A percentile compares a stretch with the other conserved stretches of the same genome.
Conservation (phyloP, 2,888 invertebrate genomes). For the Hemicrepidius hirtus region DNA sequence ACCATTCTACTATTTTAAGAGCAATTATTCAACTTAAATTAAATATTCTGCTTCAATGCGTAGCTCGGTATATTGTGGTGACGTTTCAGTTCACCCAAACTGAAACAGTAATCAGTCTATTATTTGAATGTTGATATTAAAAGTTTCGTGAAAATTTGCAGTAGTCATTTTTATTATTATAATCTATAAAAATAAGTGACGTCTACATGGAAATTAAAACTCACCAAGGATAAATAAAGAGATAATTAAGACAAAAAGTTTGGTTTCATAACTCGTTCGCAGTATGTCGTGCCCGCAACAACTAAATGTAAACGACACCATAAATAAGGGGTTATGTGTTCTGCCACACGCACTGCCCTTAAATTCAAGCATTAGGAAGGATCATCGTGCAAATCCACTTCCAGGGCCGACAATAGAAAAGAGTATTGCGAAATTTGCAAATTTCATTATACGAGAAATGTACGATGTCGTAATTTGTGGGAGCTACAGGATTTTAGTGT, state of each 20-base stretch:
- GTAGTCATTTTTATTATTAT: no score
- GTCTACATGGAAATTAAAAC: background rate
- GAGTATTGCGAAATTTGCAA: conserved; percentile 26
- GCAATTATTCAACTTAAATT: no score
- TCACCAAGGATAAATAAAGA: conserved; percentile 23
- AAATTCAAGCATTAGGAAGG: conserved; percentile 39
- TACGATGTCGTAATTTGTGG: conserved; percentile 28
- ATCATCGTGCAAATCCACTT: conserved; percentile 13
- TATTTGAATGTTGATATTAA: no score
- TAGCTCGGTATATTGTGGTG: no score
- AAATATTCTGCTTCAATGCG: no score
- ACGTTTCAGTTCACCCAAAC: no score
- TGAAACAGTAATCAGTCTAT: no score
- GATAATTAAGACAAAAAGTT: conserved; percentile 28
- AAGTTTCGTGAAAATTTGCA: no score
- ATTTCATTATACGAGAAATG: conserved; percentile 17
- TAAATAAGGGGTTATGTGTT: conserved; percentile 42
- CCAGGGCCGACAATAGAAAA: conserved; percentile 16
- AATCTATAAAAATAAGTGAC: no score
- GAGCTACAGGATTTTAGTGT: conserved; percentile 22
- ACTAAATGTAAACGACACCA: conserved; percentile 42
- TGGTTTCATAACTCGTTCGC: conserved; percentile 22
- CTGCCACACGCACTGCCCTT: conserved; percentile 38
- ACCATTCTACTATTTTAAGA: no score
- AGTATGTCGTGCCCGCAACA: conserved; percentile 30